Base-by-base conservation (phyloP, 2,888 invertebrate genomes). In the Microctonus brassicae region DNA sequence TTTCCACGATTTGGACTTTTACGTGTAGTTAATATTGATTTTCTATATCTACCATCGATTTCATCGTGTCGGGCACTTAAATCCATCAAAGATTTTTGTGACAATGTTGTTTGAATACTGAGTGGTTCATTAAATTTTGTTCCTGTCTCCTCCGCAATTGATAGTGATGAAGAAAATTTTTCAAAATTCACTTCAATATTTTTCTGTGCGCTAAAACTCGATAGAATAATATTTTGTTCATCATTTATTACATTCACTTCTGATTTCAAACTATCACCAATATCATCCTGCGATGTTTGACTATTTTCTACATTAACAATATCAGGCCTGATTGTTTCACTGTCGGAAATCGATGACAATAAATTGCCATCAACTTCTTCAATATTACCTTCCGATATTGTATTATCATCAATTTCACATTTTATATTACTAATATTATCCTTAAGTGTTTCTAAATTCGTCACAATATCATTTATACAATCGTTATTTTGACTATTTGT, bases 31-130 rank as follows among this genome's bases (percentile, higher is more conserved):
- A 86, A 84, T 20, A 86, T 70, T 0, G 87, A 86, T 65, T 86
- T 86, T 10, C 83, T 55, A 68, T 86, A 87, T 75, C 86, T 87
- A 58, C 86, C 87, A 29, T 87, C 86, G 61, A 86, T 87, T 52
- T 86, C 86, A 4, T 80, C 80, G 29, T 69, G 72, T n/a, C 68
- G 73, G 1, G 34, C 6, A 17, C 13, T 65, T 1, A 24, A 64
- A 13, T 64, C 63, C 1, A 52, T 6, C 6, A 11, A 57, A 36
- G 39, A 11, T 39, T 60, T 47, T 55, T 53, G 13, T 53, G 34
- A 11, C 17, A 29, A 13, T 0, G 17, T 52, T n/a, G 58, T 11
- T 42, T 69, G 55, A 3, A 33, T 22, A n/a, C 17, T 22, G 24
- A 61, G 39, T 1, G 42, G 36, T 24, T 63, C 69, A 20, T 55